phyloP scores from a whole-genome alignment of 2,113 vertebrate species.

The Alligator sinensis region DNA sequence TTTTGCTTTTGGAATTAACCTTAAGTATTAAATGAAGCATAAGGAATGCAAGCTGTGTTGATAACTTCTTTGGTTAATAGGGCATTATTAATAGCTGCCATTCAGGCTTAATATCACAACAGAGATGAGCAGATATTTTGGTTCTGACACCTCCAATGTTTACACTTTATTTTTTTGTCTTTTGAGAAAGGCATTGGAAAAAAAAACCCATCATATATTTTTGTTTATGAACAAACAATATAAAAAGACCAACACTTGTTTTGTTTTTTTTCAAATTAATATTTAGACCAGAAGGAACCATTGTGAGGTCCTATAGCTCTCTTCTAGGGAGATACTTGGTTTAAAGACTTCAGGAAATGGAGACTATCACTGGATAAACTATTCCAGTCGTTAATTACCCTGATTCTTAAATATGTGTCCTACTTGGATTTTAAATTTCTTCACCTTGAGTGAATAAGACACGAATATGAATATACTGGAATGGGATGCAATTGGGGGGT shows the following conservation, averaged over 20 bases:
- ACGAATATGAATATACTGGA: neutral
- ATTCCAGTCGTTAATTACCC: neutral
- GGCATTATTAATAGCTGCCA: neutral
- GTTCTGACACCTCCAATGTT: neutral
- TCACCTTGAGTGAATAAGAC: neutral
- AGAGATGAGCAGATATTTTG: neutral
- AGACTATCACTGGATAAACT: neutral
- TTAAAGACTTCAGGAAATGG: neutral
- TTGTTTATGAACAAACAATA: neutral
- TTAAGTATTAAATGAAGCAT: neutral
- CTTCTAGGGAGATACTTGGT: neutral
- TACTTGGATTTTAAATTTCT: neutral
- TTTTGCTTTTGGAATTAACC: neutral
- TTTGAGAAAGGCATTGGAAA: neutral
- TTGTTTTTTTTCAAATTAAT: neutral
- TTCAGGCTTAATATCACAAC: neutral
- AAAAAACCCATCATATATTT: neutral
- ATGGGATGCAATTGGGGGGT: neutral
- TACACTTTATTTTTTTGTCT: neutral
- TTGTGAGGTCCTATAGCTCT: neutral
- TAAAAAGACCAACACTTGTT: neutral
- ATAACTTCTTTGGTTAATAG: neutral
- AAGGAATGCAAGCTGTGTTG: neutral
- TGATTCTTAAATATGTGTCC: neutral
- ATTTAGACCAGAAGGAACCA: neutral